These are phyloP conservation scores for Petrocephalus zakoni DNA, from an alignment of 2,113 vertebrate species.

Conservation along the genomic window DNA sequence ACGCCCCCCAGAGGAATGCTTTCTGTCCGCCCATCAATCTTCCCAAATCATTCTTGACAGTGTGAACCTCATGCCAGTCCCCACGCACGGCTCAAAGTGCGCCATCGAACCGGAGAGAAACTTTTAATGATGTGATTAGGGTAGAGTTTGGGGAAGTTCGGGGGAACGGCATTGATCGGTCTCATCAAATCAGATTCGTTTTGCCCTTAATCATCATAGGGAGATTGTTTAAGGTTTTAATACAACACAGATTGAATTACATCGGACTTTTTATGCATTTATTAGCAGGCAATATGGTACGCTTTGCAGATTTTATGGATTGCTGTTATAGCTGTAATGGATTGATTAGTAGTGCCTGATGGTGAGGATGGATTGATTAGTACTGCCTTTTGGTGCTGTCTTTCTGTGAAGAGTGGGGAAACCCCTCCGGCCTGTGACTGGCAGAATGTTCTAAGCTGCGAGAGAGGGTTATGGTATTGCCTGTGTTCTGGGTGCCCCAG, in stretches of 20 bases:
- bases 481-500: not conserved
- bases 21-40: not conserved
- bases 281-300: not conserved
- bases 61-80: not conserved
- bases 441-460: not conserved
- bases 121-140: slow-evolving; percentile 13
- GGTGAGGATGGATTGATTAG: not conserved
- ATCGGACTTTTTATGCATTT: not conserved
- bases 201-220: not conserved
- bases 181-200: not conserved
- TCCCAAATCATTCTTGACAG: not conserved
- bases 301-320: not conserved
- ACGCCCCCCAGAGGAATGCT: not conserved
- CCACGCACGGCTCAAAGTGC: not conserved
- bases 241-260: not conserved
- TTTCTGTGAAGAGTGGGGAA: not conserved
- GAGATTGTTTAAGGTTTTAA: slow-evolving; percentile 2
- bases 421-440: not conserved
- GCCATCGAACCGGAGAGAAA: not conserved
- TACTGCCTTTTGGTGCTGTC: not conserved
- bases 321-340: not conserved
- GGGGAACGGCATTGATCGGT: not conserved
- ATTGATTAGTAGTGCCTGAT: not conserved
- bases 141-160: not conserved
- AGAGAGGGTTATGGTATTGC: not conserved